A percentile compares a stretch with the other conserved stretches of the same genome.
phyloP scores from a whole-genome alignment of 2,888 invertebrate species.

The Cosmia trapezina region DNA sequence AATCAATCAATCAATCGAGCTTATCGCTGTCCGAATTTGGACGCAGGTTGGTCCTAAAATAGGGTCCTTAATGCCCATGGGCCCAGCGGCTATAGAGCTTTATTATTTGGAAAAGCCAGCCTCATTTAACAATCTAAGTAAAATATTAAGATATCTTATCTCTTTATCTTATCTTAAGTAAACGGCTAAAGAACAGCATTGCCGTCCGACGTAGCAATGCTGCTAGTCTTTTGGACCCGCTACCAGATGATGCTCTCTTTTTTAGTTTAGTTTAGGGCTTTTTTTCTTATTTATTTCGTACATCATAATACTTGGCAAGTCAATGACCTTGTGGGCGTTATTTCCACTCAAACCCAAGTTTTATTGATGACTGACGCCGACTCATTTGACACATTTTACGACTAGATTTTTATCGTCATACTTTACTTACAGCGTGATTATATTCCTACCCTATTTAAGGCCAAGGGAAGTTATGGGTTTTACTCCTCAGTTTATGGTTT shows the following conservation, averaged over 20 bases:
- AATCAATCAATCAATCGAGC: constrained; percentile 49
- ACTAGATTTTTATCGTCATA: constrained; percentile 59
- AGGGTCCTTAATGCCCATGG: constrained; percentile 13
- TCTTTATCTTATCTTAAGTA: not conserved
- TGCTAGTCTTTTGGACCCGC: not conserved
- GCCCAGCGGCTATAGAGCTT: constrained; percentile 2
- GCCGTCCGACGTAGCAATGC: no score
- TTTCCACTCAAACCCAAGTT: constrained; percentile 39
- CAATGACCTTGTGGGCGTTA: constrained; percentile 31
- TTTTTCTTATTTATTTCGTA: not conserved
- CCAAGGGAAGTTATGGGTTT: constrained; percentile 36
- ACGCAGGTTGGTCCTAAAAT: constrained; percentile 12
- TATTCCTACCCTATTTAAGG: constrained; percentile 44
- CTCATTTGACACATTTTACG: constrained; percentile 62
- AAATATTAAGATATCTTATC: not conserved
- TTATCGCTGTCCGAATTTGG: constrained; percentile 38
- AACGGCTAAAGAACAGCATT: not conserved
- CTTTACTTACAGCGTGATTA: constrained; percentile 56
- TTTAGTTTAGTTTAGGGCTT: not conserved
- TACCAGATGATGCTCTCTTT: not conserved
- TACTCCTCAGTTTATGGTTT: constrained; percentile 46
- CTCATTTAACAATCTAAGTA: not conserved
- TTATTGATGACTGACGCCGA: constrained; percentile 57
- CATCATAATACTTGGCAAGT: constrained; percentile 6
- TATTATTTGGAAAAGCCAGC: not conserved